phyloP scores from a whole-genome alignment of 30 jellyfish, hydroid and myxozoan genomes.

The Chironex yamaguchii region DNA sequence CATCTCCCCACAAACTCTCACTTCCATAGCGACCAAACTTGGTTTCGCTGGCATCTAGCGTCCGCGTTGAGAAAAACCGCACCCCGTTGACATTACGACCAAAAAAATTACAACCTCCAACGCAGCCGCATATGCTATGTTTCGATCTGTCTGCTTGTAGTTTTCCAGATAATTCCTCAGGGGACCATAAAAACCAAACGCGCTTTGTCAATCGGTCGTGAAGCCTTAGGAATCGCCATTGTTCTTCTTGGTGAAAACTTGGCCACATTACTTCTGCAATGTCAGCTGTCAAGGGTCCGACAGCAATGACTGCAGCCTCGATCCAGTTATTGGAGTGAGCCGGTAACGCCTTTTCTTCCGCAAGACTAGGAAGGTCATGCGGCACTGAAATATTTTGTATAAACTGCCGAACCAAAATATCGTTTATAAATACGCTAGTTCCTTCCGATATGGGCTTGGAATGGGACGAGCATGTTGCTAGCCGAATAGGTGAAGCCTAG shows the following conservation, averaged over 20 bases:
- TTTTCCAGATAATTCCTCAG: slow-evolving; percentile 57
- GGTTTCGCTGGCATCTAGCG: slow-evolving; percentile 82
- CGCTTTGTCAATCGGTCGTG: slow-evolving; percentile 79
- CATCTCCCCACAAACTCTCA: slow-evolving; percentile 98
- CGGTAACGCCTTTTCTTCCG: slow-evolving; percentile 41
- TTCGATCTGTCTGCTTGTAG: slow-evolving; percentile 85
- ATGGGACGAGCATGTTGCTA: slow-evolving; percentile 83
- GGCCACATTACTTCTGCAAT: slow-evolving; percentile 16
- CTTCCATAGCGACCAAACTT: slow-evolving; percentile 89
- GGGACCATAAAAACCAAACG: slow-evolving; percentile 94
- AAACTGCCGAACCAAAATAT: slow-evolving; percentile 65
- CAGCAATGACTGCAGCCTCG: slow-evolving; percentile 85
- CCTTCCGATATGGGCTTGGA: slow-evolving; percentile 59
- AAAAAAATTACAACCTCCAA: slow-evolving; percentile 94
- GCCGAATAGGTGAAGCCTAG: slow-evolving; percentile 89
- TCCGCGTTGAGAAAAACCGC: slow-evolving; percentile 84
- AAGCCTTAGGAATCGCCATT: slow-evolving; percentile 62
- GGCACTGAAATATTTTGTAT: slow-evolving; percentile 80
- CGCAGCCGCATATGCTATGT: slow-evolving; percentile 90
- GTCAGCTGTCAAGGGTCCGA: slow-evolving; percentile 96
- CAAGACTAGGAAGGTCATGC: slow-evolving; percentile 61
- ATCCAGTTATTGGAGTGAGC: slow-evolving; percentile 88
- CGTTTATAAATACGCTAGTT: slow-evolving; percentile 86
- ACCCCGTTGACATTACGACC: slow-evolving; percentile 96
- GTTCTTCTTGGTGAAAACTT: slow-evolving; percentile 53